Percentiles rank a stretch among this genome's conserved stretches.
Conservation (phyloP, 2,797 vertebrate species). For the Prunella strophiata region DNA sequence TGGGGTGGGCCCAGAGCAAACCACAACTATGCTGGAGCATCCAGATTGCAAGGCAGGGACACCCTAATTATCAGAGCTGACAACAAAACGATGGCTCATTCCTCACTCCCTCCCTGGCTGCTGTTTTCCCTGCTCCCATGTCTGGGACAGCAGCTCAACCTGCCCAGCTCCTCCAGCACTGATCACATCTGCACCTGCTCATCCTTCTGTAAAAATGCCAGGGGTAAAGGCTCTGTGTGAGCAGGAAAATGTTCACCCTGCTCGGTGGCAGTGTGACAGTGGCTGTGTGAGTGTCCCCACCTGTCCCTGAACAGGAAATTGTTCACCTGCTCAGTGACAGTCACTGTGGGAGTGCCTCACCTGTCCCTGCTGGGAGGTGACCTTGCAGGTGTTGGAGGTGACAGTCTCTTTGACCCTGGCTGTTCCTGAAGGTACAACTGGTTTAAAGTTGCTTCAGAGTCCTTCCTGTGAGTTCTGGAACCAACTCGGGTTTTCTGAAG, state of each 20-base stretch:
- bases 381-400: not conserved
- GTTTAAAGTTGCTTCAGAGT: not conserved
- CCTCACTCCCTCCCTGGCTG: not conserved
- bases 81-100: not conserved
- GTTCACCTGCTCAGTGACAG: not conserved
- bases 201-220: not conserved
- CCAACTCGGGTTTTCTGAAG: not conserved
- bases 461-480: not conserved
- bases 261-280: not conserved
- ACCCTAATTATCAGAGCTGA: not conserved
- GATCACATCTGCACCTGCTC: not conserved
- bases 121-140: rapidly evolving
- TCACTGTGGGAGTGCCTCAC: not conserved
- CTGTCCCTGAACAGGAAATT: not conserved
- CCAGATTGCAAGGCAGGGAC: not conserved
- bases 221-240: not conserved
- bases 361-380: rapidly evolving
- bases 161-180: not conserved
- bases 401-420: not conserved
- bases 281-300: not conserved
- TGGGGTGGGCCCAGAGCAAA: conserved; percentile 7
- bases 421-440: not conserved
- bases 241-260: not conserved
- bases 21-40: not conserved
- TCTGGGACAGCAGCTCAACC: not conserved